Conservation (phyloP, 1,140 invertebrate genomes). For the Leguminivora glycinivorella region DNA sequence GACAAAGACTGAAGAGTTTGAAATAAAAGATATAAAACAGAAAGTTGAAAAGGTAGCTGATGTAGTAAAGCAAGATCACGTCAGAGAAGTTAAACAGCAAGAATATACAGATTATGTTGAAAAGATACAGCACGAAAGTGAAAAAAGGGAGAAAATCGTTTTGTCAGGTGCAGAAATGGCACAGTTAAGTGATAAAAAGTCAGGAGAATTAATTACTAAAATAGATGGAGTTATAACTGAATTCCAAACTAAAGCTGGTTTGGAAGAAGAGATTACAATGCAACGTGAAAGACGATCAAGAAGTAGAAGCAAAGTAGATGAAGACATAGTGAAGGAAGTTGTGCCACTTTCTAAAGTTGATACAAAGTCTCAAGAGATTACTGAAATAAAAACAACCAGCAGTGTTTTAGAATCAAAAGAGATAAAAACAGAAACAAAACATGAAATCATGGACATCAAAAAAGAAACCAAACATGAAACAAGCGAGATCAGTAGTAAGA, state of each 20-base stretch:
- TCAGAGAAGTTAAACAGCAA: background rate
- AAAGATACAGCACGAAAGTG: background rate
- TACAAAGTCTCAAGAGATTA: slow-evolving; percentile 36
- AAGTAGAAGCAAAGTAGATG: slow-evolving; percentile 49
- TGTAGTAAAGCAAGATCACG: background rate
- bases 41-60: slow-evolving; percentile 32
- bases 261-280: slow-evolving; percentile 43
- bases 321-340: slow-evolving; percentile 51
- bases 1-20: slow-evolving; percentile 31
- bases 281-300: slow-evolving; percentile 43
- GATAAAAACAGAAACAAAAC: slow-evolving; percentile 28
- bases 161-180: slow-evolving; percentile 62
- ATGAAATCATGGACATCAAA: slow-evolving; percentile 33
- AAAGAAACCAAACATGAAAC: slow-evolving; percentile 37
- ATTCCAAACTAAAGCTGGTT: slow-evolving; percentile 56
- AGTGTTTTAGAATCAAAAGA: slow-evolving; percentile 35
- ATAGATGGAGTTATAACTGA: slow-evolving; percentile 67
- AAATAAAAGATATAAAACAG: slow-evolving; percentile 32
- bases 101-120: slow-evolving; percentile 14
- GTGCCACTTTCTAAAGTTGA: slow-evolving; percentile 50
- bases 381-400: slow-evolving; percentile 21
- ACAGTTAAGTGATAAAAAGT: slow-evolving; percentile 55
- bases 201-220: slow-evolving; percentile 57
- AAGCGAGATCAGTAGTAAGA: slow-evolving; percentile 34
- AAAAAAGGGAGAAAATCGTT: slow-evolving; percentile 39